phyloP scores from a whole-genome alignment of 2,797 vertebrate species.

The Sebastes kiyomatsui region DNA sequence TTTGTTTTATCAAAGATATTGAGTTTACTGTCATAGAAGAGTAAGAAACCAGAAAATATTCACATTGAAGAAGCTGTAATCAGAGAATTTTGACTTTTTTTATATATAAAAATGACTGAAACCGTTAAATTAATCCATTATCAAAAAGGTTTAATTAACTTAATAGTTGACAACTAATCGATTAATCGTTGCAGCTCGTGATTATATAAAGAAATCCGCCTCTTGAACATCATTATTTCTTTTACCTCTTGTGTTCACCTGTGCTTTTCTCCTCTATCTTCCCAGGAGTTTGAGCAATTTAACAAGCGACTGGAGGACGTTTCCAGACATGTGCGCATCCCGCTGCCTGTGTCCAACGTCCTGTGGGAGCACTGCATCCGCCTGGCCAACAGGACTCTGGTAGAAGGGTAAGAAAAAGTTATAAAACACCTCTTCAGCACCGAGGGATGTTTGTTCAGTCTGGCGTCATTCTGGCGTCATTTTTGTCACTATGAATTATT shows the following conservation, averaged over 20 bases:
- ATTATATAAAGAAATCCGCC: background rate
- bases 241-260: background rate
- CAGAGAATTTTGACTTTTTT: no score
- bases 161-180: no score
- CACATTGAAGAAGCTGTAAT: no score
- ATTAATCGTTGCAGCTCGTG: no score
- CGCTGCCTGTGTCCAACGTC: conserved; percentile 95
- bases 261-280: conserved; percentile 23
- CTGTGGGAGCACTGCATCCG: conserved; percentile 99
- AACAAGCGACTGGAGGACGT: conserved; percentile 90
- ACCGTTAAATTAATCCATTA: no score
- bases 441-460: background rate
- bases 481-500: background rate
- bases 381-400: conserved; percentile 95
- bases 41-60: no score
- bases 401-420: conserved; percentile 90
- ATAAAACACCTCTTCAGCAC: background rate
- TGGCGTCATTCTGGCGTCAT: background rate
- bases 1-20: no score
- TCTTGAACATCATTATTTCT: background rate
- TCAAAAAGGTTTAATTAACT: no score
- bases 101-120: no score
- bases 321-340: conserved; percentile 94
- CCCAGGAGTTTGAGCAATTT: conserved; percentile 96
- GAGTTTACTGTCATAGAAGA: no score